Evolutionary conservation across 2,888 invertebrate species (phyloP).

Genomic region (Dicroscelio sp.): DNA sequence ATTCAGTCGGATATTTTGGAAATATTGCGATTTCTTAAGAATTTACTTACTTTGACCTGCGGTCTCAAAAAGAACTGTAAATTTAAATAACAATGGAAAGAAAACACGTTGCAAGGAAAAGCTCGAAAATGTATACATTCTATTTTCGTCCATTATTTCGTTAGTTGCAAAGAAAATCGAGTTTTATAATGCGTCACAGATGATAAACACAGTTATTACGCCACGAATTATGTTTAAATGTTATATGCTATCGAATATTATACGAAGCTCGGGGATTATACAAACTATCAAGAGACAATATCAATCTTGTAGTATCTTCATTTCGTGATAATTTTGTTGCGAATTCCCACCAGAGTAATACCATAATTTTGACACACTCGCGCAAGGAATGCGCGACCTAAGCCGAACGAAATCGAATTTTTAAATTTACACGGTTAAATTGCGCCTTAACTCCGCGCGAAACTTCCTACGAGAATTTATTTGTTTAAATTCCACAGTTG

Average conservation of each 20-base stretch:
- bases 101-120: too few species aligned
- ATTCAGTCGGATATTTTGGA: too few species aligned
- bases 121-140: too few species aligned
- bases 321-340: slow-evolving; percentile 45
- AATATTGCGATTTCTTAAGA: too few species aligned
- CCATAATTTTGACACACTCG: slow-evolving; percentile 38
- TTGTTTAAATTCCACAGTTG: too few species aligned
- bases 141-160: too few species aligned
- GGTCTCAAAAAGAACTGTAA: too few species aligned
- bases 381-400: background rate
- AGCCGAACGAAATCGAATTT: slow-evolving; percentile 24
- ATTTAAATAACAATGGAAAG: too few species aligned
- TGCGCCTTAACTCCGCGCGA: background rate
- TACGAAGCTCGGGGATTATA: slow-evolving; percentile 34
- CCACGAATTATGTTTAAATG: background rate
- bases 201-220: background rate
- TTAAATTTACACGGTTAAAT: slow-evolving; percentile 19
- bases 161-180: too few species aligned
- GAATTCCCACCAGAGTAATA: slow-evolving; percentile 55
- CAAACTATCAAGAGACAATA: slow-evolving; percentile 63
- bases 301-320: slow-evolving; percentile 67
- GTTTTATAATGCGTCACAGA: too few species aligned
- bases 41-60: too few species aligned
- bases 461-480: too few species aligned
- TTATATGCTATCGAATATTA: slow-evolving; percentile 13